Conservation (phyloP, 2,888 invertebrate species). For the Rhagonycha fulva region DNA sequence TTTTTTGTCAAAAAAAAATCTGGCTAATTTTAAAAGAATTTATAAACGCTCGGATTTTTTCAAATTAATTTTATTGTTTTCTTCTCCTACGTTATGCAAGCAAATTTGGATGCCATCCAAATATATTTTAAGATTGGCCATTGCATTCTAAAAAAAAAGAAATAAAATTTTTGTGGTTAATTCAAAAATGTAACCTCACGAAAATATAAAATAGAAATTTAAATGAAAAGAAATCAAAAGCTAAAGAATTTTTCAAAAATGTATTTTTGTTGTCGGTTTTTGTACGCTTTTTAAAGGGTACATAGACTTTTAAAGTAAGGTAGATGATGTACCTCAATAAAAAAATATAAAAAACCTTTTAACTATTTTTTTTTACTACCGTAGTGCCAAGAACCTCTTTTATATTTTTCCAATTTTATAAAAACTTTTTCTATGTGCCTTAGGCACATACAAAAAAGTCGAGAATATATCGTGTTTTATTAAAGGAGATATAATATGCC, state of each 20-base stretch:
- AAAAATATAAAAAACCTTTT: not conserved
- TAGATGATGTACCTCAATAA: not conserved
- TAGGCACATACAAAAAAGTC: not conserved
- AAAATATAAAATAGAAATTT: not conserved
- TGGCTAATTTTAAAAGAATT: not conserved
- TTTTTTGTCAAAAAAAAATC: not conserved
- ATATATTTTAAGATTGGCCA: not conserved
- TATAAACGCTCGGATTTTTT: not conserved
- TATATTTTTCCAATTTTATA: not conserved
- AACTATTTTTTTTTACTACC: not conserved
- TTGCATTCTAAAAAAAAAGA: not conserved
- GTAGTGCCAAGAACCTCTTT: not conserved
- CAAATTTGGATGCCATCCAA: not conserved
- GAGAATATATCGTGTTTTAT: not conserved
- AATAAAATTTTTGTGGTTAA: not conserved
- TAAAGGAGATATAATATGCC: conserved; percentile 2
- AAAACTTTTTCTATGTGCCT: not conserved
- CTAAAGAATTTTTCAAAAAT: not conserved
- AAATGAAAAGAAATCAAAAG: not conserved
- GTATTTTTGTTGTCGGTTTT: not conserved
- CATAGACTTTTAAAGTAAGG: not conserved
- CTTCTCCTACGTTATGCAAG: not conserved
- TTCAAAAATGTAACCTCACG: not conserved
- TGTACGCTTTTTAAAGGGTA: not conserved
- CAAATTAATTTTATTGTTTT: not conserved